Evolutionary conservation across 1,140 invertebrate genomes (phyloP).

Genomic region (Littorina saxatilis): DNA sequence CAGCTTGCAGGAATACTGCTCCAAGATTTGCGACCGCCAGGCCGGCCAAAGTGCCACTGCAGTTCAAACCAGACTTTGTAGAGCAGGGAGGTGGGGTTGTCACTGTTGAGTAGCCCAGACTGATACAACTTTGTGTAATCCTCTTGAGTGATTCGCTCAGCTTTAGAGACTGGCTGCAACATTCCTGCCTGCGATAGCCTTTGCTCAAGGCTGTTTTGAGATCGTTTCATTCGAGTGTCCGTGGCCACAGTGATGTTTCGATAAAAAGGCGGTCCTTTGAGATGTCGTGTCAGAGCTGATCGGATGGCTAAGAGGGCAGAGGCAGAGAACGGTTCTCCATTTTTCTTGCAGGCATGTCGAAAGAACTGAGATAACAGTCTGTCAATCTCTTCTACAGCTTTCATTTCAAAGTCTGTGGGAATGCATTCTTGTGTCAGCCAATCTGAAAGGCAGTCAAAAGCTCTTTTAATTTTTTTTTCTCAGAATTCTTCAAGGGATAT

Average conservation of each 20-base stretch:
- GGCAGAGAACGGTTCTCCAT: background rate
- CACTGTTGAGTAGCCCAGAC: slow-evolving; percentile 11
- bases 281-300: background rate
- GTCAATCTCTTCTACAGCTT: background rate
- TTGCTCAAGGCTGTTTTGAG: background rate
- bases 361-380: background rate
- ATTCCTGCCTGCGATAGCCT: background rate
- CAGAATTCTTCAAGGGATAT: no score
- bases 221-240: background rate
- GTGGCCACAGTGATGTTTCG: background rate
- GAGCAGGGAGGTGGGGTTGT: slow-evolving; percentile 32
- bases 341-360: background rate
- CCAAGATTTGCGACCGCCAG: no score
- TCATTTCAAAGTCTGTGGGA: background rate
- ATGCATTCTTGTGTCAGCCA: background rate
- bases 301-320: background rate
- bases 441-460: background rate
- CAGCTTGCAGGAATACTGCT: background rate
- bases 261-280: slow-evolving; percentile 4
- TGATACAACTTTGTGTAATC: slow-evolving; percentile 3
- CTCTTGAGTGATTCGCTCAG: background rate
- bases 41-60: slow-evolving; percentile 37
- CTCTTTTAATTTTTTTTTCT: no score
- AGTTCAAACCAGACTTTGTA: slow-evolving; percentile 49
- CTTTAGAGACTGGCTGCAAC: background rate